Evolutionary conservation across 2,113 vertebrate genomes (phyloP), one percentile per base, ranked within the genome.

Genomic region (Oryzias curvinotus): DNA sequence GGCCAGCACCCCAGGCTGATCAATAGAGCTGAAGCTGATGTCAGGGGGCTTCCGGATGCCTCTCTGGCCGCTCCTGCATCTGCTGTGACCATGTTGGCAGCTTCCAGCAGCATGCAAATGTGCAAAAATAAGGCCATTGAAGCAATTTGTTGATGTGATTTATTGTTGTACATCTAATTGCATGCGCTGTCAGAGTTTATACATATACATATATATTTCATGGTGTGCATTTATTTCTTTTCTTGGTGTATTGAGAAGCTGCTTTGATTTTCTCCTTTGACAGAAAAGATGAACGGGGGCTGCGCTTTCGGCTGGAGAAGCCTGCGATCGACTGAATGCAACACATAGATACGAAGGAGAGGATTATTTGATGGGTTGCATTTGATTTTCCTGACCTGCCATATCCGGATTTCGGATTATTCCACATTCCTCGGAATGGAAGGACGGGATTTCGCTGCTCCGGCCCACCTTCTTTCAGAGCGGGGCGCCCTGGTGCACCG

Each of bases 371-470:
- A 88, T 90, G 89, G 89, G 75, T 86, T 88, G 90, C 83, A 73
- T 91, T 85, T 91, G 86, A 90, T 89, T 87, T 77, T 72, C 67
- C 80, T 77, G 78, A 78, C 77, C 68, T 80, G 65, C 79, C 80
- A 81, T 62, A 82, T 87, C 82, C 85, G 86, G 88, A 87, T 87
- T 89, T 90, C 66, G 91, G 91, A 92, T 91, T 92, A 90, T 57
- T 89, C 76, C 14, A 72, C 82, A 78, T 87, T 84, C 73, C 74
- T 78, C 84, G 84, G 83, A 77, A 97, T 98, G 96, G 96, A 98
- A 92, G 95, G 95, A 92, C 94, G 95, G 86, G 96, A 98, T 81
- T 98, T 98, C 73, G 92, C 94, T 49, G 92, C 96, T 82, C 95
- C 95, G 88, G 94, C 96, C 77, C 95, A 96, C 90, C 94, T 98